phyloP scores from a whole-genome alignment of 2,888 invertebrate genomes.

The Sturmia bella region DNA sequence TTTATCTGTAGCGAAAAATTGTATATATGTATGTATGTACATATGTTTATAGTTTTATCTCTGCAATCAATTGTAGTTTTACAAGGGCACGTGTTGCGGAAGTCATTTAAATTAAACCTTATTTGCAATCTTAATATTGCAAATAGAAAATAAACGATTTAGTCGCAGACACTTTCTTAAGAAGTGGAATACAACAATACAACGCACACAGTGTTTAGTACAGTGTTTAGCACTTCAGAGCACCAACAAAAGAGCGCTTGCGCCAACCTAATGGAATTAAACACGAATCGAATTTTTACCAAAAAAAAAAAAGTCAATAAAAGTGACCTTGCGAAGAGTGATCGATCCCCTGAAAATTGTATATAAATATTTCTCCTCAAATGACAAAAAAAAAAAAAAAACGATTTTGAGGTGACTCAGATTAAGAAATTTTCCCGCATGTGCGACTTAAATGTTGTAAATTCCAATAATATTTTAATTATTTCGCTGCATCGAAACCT shows the following conservation, averaged over 20 bases:
- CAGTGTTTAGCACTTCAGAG: no score
- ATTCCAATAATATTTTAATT: conserved; percentile 38
- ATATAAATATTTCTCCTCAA: no score
- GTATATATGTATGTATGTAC: no score
- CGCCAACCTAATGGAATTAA: no score
- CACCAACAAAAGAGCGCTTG: no score
- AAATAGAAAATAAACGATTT: background rate
- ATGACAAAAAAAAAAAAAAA: no score
- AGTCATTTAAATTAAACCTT: conserved; percentile 55
- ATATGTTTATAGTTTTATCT: background rate
- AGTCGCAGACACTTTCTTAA: no score
- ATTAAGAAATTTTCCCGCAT: background rate
- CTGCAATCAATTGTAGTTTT: conserved; percentile 2
- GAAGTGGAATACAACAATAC: no score
- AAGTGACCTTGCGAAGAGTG: background rate
- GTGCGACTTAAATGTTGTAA: background rate
- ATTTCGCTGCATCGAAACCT: background rate
- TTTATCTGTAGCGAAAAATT: conserved; percentile 8
- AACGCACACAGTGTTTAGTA: no score
- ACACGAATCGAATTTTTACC: no score
- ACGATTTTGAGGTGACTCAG: background rate
- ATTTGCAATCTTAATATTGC: conserved; percentile 28
- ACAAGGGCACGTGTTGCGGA: conserved; percentile 58
- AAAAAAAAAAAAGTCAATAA: no score
- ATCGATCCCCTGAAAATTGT: background rate